Evolutionary conservation across 2,113 vertebrate species (phyloP), one percentile per base, ranked within the genome.

Genomic region (Tetrax tetrax): DNA sequence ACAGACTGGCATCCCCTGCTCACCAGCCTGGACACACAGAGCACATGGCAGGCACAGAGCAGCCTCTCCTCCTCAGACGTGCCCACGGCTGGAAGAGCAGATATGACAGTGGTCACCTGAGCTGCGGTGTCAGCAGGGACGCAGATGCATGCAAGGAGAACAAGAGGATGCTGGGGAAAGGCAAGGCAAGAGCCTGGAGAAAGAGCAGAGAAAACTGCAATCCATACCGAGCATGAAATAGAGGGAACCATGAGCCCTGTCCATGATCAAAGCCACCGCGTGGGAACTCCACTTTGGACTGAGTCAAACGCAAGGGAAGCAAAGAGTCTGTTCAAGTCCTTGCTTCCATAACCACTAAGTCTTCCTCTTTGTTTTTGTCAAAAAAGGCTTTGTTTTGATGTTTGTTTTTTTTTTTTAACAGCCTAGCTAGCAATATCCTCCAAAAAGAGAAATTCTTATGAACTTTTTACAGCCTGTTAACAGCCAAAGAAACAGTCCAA

Each of bases 391-490:
- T 43, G 41, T 43, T 43, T 43, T 43, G 41, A 41, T 41, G n/a
- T 38, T 38, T 38, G 38, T 14, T 4, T 69, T 37, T 90, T 71
- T 90, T 95, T 94, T 89, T 85, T 2, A 79, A 85, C 15, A 37
- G 25, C 8, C 51, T 38, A 64, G 65, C 19, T 19, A 51, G 27
- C 19, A 82, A 57, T 24, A 27, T 14, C 10, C 16, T 7, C 13
- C 2, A 3, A 48, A 87, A 72, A 68, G 47, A 80, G 31, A 70
- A n/a, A 91, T 56, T 72, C 77, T 95, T 74, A 93, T 93, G 89
- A 96, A 85, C 50, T 31, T 92, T 98, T 98, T 97, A 97, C 89
- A 68, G 78, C 14, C 83, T 96, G 93, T 96, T 97, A 97, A 97
- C 95, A 96, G 93, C 96, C 94, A 87, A 89, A 97, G 95, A 97